Evolutionary conservation across 2,113 vertebrate species (phyloP), one percentile per base, ranked within the genome.

Genomic region (Ophthalmolycus amberensis): DNA sequence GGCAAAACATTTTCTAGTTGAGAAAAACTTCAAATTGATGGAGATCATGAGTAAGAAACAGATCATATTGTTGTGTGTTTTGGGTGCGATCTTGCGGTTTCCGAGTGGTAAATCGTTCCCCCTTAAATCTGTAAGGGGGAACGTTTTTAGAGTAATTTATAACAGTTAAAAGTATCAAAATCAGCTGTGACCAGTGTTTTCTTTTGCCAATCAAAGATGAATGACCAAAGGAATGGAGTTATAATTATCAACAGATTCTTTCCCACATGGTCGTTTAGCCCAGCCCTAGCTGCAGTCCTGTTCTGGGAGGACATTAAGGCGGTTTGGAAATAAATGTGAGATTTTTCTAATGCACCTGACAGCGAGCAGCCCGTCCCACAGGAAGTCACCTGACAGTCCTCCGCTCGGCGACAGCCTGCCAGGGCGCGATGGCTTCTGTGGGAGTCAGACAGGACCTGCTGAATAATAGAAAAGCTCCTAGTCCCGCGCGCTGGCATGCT

Each of bases 301-400:
- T 67, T 44, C 71, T 70, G 72, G 27, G 38, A 88, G 77, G 42
- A 76, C 69, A 85, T 86, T 82, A 77, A 27, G 34, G 38, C 44
- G 29, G 75, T 54, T 62, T 79, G 65, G 70, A 82, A 85, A 32
- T 68, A 29, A 83, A 64, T 71, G 59, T 79, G 66, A 83, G 86
- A 84, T 88, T 58, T 81, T 20, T 80, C 89, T 89, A 84, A 74
- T 54, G 16, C 65, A 59, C 80, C 80, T 75, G 71, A 76, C 64
- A 44, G 66, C 7, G 44, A 56, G 40, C 52, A 32, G 68, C 63
- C 7, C 59, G 72, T 79, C 72, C 71, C 54, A 66, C 62, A 84
- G 80, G 78, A 92, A 66, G 74, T 69, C 56, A 82, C 80, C 69
- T 66, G 86, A 81, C 81, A 38, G 74, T 72, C 74, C 52, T 18